Conservation (phyloP, 2,113 vertebrate species). For the Rhadina sibilatrix region DNA sequence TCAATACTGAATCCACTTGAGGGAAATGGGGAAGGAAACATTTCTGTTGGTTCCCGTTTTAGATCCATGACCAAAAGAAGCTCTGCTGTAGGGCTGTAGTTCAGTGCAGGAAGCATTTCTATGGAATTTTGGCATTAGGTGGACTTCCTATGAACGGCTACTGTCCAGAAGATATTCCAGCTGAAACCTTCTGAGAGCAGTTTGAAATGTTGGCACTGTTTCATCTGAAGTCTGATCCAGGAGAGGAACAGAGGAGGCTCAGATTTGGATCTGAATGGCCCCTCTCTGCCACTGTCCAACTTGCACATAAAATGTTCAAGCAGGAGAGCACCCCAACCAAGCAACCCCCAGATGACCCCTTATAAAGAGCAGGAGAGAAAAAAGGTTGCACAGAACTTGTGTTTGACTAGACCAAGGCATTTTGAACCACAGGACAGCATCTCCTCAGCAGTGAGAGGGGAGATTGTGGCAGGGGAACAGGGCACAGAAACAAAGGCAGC, state of each 20-base stretch:
- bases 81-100: not conserved
- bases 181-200: not conserved
- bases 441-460: not conserved
- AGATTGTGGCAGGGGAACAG: not conserved
- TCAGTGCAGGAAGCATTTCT: not conserved
- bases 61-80: not conserved
- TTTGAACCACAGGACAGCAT: not conserved
- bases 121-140: conserved; percentile 1
- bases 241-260: not conserved
- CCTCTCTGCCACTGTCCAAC: not conserved
- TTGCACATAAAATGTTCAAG: not conserved
- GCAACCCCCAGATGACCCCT: not conserved
- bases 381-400: not conserved
- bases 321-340: not conserved
- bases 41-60: not conserved
- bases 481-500: not conserved
- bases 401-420: not conserved
- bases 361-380: not conserved
- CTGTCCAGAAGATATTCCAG: conserved; percentile 12
- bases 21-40: not conserved
- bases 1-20: not conserved
- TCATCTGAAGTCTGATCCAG: not conserved
- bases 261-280: not conserved
- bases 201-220: not conserved
- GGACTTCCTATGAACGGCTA: not conserved